A percentile compares a stretch with the other conserved stretches of the same genome.
Conservation (phyloP, 2,888 invertebrate species). For the Epicampocera succincta region DNA sequence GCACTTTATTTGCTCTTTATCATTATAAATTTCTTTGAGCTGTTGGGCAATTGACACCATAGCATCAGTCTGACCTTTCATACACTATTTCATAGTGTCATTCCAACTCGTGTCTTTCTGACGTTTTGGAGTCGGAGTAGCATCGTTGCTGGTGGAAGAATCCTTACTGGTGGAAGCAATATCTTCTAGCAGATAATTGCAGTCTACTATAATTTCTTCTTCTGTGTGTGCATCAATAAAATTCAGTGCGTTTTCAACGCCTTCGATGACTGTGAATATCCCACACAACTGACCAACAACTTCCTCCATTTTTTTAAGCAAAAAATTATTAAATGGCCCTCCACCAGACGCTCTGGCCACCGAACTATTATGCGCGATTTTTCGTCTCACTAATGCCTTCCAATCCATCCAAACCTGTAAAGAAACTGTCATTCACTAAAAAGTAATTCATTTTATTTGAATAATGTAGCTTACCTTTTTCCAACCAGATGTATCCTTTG, state of each 20-base stretch:
- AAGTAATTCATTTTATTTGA: conserved; percentile 16
- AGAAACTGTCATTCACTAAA: conserved; percentile 7
- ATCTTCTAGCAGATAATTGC: neutral
- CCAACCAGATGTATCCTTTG: conserved; percentile 29
- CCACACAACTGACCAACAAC: conserved; percentile 28
- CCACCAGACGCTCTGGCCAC: conserved; percentile 28
- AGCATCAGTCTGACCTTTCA: conserved; percentile 25
- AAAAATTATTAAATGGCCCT: conserved; percentile 22
- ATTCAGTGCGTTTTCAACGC: conserved; percentile 5
- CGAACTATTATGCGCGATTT: conserved; percentile 24
- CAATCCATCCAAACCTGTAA: conserved; percentile 22
- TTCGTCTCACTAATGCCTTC: neutral
- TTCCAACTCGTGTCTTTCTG: conserved; percentile 19
- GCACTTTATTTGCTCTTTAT: conserved; percentile 18
- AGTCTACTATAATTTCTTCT: conserved; percentile 5
- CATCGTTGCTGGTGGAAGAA: conserved; percentile 28
- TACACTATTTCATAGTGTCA: conserved; percentile 18
- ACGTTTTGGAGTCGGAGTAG: conserved; percentile 29
- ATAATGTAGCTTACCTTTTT: conserved; percentile 24
- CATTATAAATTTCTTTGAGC: conserved; percentile 19
- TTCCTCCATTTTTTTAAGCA: conserved; percentile 36
- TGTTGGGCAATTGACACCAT: conserved; percentile 29
- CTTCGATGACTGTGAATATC: conserved; percentile 34
- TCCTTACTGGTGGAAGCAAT: conserved; percentile 25
- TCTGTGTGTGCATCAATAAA: conserved; percentile 3